Evolutionary conservation across 2,113 vertebrate species (phyloP).

Genomic region (Xyliphius kryptos): DNA sequence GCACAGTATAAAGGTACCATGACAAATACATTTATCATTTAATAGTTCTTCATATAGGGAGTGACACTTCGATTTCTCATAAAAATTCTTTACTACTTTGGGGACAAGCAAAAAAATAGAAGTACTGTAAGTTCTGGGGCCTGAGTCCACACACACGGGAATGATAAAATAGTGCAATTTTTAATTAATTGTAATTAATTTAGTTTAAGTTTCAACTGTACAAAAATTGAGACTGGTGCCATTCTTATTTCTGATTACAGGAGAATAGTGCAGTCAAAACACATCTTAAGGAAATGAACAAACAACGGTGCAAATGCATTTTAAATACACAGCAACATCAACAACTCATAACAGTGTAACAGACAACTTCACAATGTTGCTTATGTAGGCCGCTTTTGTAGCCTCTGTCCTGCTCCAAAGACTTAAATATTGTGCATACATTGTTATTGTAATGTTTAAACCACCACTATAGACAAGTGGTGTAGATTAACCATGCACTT

Average conservation of each 20-base stretch:
- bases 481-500: slow-evolving; percentile 3
- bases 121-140: slow-evolving; percentile 3
- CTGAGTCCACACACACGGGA: slow-evolving; percentile 5
- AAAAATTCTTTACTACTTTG: slow-evolving; percentile 4
- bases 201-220: slow-evolving; percentile 31
- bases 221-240: slow-evolving; percentile 16
- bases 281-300: slow-evolving; percentile 3
- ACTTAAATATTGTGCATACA: neutral
- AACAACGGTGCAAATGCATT: slow-evolving; percentile 33
- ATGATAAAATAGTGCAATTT: slow-evolving; percentile 33
- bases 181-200: slow-evolving; percentile 20
- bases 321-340: slow-evolving; percentile 31
- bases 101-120: slow-evolving; percentile 17
- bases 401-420: slow-evolving; percentile 9
- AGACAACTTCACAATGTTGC: slow-evolving; percentile 39
- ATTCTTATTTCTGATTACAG: slow-evolving; percentile 13
- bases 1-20: slow-evolving; percentile 38
- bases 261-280: slow-evolving; percentile 19
- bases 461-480: neutral
- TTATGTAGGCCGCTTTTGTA: slow-evolving; percentile 34
- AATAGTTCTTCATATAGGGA: slow-evolving; percentile 12
- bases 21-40: slow-evolving; percentile 28
- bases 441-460: slow-evolving; percentile 1
- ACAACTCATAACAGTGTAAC: slow-evolving; percentile 37
- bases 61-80: slow-evolving; percentile 12